These are phyloP conservation scores for Myiothlypis chrysogaster DNA, from an alignment of 2,797 vertebrate genomes.

Conservation along the genomic window DNA sequence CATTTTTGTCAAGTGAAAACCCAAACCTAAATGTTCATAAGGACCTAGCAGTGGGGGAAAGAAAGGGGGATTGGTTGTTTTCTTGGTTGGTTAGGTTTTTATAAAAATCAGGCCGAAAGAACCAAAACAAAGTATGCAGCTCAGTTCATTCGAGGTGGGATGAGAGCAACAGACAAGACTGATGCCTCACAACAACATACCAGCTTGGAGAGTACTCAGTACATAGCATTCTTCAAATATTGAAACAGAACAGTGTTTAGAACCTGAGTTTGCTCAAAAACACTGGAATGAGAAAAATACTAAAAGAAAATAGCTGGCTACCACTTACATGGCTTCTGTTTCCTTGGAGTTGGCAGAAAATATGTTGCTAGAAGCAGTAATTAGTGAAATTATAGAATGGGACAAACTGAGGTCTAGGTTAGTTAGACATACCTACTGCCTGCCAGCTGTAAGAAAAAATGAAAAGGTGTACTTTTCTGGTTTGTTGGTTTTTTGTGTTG, in stretches of 20 bases:
- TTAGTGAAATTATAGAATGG: constrained; percentile 45
- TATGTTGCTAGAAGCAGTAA: constrained; percentile 21
- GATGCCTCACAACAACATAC: not conserved
- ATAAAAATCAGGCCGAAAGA: not conserved
- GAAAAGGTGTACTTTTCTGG: not conserved
- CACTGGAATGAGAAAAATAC: constrained; percentile 23
- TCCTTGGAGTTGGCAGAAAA: not conserved
- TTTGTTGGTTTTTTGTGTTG: not conserved
- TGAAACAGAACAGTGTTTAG: constrained; percentile 30
- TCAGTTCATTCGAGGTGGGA: not conserved
- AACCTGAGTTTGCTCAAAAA: not conserved
- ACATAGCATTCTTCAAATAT: constrained; percentile 29
- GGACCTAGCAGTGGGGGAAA: not conserved
- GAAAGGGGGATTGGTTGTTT: not conserved
- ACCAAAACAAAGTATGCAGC: not conserved
- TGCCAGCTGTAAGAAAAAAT: not conserved
- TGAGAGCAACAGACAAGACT: not conserved
- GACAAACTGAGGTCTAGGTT: not conserved
- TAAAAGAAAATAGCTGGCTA: not conserved
- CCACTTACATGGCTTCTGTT: not conserved
- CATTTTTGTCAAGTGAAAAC: not conserved
- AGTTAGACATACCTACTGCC: not conserved
- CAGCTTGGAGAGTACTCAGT: not conserved
- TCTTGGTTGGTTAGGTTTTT: not conserved
- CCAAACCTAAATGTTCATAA: not conserved